phyloP scores from a whole-genome alignment of 2,888 invertebrate genomes.

The Synanthedon formicaeformis region DNA sequence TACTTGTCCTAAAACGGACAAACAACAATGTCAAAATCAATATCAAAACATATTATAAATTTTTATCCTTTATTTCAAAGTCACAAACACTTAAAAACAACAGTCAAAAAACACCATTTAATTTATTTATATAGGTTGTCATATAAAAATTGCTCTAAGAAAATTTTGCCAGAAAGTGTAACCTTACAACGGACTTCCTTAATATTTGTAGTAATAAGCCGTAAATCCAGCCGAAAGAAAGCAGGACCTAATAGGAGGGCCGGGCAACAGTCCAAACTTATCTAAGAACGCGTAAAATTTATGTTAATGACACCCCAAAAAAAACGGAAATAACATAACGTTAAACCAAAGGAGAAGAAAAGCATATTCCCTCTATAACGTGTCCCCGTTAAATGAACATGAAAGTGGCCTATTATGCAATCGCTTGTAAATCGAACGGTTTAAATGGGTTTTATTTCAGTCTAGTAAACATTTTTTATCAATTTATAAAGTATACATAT shows the following conservation, averaged over 20 bases:
- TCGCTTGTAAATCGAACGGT: not conserved
- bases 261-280: conserved; percentile 49
- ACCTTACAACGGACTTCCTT: not conserved
- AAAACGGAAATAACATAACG: conserved; percentile 45
- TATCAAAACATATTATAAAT: too few species aligned
- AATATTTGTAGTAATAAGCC: conserved; percentile 26
- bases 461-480: too few species aligned
- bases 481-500: too few species aligned
- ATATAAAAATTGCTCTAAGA: too few species aligned
- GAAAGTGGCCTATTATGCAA: conserved; percentile 20
- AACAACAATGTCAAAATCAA: too few species aligned
- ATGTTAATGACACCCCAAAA: conserved; percentile 49
- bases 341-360: conserved; percentile 37
- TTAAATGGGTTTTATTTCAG: not conserved
- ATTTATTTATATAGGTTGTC: too few species aligned
- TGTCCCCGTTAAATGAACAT: conserved; percentile 41
- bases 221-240: conserved; percentile 35
- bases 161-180: too few species aligned
- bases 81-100: too few species aligned
- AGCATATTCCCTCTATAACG: conserved; percentile 40
- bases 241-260: conserved; percentile 36
- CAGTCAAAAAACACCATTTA: too few species aligned
- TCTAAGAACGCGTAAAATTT: conserved; percentile 55
- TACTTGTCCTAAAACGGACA: too few species aligned
- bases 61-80: too few species aligned